Conservation (phyloP, 2,888 invertebrate species). For the Eurytoma californica region DNA sequence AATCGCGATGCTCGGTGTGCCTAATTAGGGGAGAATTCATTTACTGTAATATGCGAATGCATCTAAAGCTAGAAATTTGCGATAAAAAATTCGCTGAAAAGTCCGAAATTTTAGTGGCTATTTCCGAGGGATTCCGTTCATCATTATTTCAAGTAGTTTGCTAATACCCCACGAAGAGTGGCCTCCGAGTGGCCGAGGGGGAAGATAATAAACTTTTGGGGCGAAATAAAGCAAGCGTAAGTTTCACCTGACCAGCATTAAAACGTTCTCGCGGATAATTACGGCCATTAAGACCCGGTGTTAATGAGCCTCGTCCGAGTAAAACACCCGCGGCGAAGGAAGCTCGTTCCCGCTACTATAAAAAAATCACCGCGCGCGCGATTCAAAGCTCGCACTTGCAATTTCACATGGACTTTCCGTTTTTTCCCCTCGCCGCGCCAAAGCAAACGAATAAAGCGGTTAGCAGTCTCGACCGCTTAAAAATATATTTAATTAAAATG, state of each 20-base stretch:
- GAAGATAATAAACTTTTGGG: slow-evolving; percentile 22
- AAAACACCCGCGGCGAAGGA: background rate
- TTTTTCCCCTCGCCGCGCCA: no score
- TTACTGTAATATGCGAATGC: no score
- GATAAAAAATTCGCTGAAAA: no score
- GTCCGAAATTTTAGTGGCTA: no score
- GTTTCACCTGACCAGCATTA: slow-evolving; percentile 24
- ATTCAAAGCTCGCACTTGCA: background rate
- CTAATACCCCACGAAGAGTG: no score
- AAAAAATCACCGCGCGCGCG: background rate
- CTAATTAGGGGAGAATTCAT: no score
- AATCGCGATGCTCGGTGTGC: no score
- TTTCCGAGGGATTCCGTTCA: no score
- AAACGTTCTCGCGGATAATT: slow-evolving; percentile 36
- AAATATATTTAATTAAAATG: no score
- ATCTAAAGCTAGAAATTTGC: no score
- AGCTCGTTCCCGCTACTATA: background rate
- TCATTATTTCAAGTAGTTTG: no score
- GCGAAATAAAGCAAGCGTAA: background rate
- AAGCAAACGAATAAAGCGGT: background rate
- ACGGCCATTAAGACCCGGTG: slow-evolving; percentile 12
- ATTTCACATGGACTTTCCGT: background rate
- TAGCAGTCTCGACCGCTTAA: background rate
- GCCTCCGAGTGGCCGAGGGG: background rate
- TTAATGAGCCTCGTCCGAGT: slow-evolving; percentile 34